Conservation (phyloP, 2,797 vertebrate species). For the Peromyscus melanophrys region DNA sequence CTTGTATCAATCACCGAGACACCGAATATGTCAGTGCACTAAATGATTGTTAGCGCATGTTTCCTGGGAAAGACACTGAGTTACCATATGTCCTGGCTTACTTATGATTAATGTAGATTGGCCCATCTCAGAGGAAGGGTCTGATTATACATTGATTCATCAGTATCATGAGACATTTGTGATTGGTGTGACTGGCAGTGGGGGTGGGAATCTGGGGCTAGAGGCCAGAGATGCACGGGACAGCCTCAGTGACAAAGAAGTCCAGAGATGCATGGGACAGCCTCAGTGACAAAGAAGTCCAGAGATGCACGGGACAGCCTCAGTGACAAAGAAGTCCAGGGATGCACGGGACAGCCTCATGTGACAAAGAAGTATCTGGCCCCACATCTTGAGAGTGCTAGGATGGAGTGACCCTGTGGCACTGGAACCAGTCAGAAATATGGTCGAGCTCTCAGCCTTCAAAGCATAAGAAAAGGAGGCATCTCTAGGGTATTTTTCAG, state of each 20-base stretch:
- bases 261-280: too few relatives aligned
- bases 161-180: not conserved
- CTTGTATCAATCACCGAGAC: not conserved
- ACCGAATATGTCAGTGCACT: not conserved
- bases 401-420: not conserved
- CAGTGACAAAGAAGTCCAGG: too few relatives aligned
- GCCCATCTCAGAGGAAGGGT: not conserved
- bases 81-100: not conserved
- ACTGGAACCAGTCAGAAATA: not conserved
- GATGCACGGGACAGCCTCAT: not conserved
- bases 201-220: not conserved
- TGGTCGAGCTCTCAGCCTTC: not conserved
- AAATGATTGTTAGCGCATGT: not conserved
- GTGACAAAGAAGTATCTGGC: not conserved
- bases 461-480: slow-evolving; percentile 13
- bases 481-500: not conserved
- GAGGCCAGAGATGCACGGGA: not conserved
- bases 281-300: too few relatives aligned
- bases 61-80: not conserved
- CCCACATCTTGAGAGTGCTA: not conserved
- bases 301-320: too few relatives aligned
- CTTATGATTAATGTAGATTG: not conserved
- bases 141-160: not conserved
- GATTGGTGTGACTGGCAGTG: not conserved
- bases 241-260: not conserved